These are phyloP conservation scores for Megalonaias nervosa DNA, from an alignment of 1,140 invertebrate genomes.

Conservation along the genomic window DNA sequence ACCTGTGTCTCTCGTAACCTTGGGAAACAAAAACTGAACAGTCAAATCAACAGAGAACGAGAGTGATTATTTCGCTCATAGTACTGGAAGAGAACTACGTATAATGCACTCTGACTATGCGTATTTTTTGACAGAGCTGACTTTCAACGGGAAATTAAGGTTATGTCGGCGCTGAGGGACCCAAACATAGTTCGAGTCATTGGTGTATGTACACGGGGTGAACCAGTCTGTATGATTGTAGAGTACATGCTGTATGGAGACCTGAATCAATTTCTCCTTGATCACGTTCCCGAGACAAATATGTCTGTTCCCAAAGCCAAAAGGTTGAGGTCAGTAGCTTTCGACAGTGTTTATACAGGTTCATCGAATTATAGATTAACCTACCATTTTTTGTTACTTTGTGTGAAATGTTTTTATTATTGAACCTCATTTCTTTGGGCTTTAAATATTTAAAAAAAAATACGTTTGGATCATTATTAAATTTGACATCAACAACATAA, in stretches of 20 bases:
- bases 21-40: neutral
- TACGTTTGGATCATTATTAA: too few relatives aligned
- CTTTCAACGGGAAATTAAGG: conserved; percentile 90
- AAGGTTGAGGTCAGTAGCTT: conserved; percentile 58
- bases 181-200: conserved; percentile 88
- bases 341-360: neutral
- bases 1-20: neutral
- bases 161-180: conserved; percentile 88
- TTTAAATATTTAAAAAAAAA: too few relatives aligned
- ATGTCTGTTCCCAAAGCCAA: conserved; percentile 53
- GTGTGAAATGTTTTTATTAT: too few relatives aligned
- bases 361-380: neutral
- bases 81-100: neutral
- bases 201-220: conserved; percentile 85
- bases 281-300: conserved; percentile 74
- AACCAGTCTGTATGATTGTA: conserved; percentile 88
- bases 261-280: conserved; percentile 89
- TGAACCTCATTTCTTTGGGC: too few relatives aligned
- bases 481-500: too few relatives aligned
- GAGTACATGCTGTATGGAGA: conserved; percentile 93
- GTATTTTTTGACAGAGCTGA: conserved; percentile 78
- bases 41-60: neutral
- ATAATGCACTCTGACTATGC: neutral
- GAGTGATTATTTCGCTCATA: neutral
- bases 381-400: too few relatives aligned